Evolutionary conservation across 1,140 invertebrate genomes (phyloP).

Genomic region (Ruditapes philippinarum): DNA sequence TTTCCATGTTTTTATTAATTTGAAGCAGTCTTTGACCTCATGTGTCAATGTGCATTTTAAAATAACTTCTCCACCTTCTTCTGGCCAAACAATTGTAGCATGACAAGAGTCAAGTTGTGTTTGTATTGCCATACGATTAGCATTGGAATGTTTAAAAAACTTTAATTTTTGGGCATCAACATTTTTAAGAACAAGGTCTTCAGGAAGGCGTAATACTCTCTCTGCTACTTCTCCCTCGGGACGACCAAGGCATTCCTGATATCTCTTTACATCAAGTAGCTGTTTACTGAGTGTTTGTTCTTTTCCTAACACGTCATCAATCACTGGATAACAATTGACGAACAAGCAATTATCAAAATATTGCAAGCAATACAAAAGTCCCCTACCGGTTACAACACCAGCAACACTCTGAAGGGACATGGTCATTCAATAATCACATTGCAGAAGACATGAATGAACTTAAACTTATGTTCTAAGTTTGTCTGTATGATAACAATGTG

Average conservation of each 20-base stretch:
- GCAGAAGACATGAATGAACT: no score
- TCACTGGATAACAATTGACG: no score
- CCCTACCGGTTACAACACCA: no score
- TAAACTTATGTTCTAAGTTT: no score
- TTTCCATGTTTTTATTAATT: conserved; percentile 40
- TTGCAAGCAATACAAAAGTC: no score
- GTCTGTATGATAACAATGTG: no score
- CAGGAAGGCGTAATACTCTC: conserved; percentile 4
- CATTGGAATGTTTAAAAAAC: conserved; percentile 37
- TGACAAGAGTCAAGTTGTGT: conserved; percentile 3
- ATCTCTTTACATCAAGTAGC: conserved; percentile 45
- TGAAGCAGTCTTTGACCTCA: conserved; percentile 36
- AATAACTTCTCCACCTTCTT: not conserved
- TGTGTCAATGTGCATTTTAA: conserved; percentile 34
- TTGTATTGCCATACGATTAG: conserved; percentile 1
- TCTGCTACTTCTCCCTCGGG: conserved; percentile 53
- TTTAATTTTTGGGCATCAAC: conserved; percentile 26
- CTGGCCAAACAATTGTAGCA: not conserved
- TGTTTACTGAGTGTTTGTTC: conserved; percentile 49
- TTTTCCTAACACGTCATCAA: conserved; percentile 49
- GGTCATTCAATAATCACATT: no score
- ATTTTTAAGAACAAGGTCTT: not conserved
- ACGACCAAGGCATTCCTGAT: conserved; percentile 64
- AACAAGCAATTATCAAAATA: no score
- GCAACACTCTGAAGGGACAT: no score